These are phyloP conservation scores for Drosophila phalerata DNA, from an alignment of 2,888 invertebrate genomes.

Conservation along the genomic window DNA sequence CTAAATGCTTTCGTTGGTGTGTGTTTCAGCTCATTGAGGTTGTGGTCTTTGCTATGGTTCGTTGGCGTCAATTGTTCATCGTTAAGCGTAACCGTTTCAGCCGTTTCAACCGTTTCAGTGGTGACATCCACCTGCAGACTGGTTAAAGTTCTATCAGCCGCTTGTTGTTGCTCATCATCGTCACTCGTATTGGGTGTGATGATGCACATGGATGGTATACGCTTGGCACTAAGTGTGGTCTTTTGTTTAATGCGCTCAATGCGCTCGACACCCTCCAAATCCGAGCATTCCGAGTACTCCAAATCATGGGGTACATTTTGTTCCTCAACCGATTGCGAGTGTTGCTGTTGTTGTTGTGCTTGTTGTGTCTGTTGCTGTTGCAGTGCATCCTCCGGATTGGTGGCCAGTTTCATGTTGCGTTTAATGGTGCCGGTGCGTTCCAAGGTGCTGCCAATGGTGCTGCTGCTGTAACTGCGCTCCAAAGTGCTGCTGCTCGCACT, in stretches of 20 bases:
- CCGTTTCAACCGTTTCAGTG: constrained; percentile 37
- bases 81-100: constrained; percentile 23
- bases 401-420: constrained; percentile 86
- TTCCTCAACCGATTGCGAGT: constrained; percentile 40
- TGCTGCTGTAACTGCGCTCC: constrained; percentile 82
- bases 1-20: constrained; percentile 87
- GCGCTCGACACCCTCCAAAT: constrained; percentile 94
- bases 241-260: constrained; percentile 94
- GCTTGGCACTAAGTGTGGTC: constrained; percentile 93
- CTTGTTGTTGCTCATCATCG: constrained; percentile 88
- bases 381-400: constrained; percentile 59
- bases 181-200: constrained; percentile 95
- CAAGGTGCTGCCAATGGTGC: constrained; percentile 86
- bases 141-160: constrained; percentile 74
- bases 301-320: constrained; percentile 87
- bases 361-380: constrained; percentile 78
- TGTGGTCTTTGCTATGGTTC: constrained; percentile 79
- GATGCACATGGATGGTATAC: constrained; percentile 96
- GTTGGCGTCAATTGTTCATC: constrained; percentile 70
- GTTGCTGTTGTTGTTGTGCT: constrained; percentile 53
- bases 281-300: constrained; percentile 94
- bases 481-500: constrained; percentile 85
- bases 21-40: constrained; percentile 83
- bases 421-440: constrained; percentile 86
- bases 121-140: constrained; percentile 87